Base-by-base conservation (phyloP, 2,888 invertebrate genomes). In the Rutpela maculata region DNA sequence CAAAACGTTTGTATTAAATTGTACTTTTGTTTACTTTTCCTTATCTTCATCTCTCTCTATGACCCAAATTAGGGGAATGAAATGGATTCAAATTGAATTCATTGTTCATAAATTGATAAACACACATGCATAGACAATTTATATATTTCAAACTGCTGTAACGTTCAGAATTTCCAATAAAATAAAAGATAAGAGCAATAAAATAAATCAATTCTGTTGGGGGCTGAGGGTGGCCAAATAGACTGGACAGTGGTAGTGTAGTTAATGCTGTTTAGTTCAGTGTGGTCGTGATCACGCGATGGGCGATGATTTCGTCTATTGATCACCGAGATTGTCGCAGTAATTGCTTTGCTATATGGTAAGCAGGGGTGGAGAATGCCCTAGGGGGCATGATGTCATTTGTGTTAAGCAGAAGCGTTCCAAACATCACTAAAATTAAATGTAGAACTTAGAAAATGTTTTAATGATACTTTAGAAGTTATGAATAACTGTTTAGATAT, bases 311-410 rank as follows among this genome's bases (percentile, higher is more conserved):
- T 86, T 86, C 81, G 82, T 84, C 84, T 87, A 87, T 87, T 86
- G 87, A 87, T 87, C 86, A 85, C 86, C 82, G 87, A 86, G 87
- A 87, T 87, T 87, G 87, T 86, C 85, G 81, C 83, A 82, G 78
- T 87, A 87, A 87, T 87, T 86, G 84, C 81, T 83, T 78, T 77
- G 78, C 77, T 80, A 79, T 84, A 84, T 80, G 69, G 75, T 76
- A 71, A 76, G 63, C 75, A 77, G 80, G 76, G 80, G 78, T 63
- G 74, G 73, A 74, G 70, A 60, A 75, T 71, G 60, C 60, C 18
- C 31, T 38, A 55, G 60, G 67, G 19, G 17, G 31, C 62, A 57
- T 11, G 12, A 18, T 55, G 18, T 26, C 59, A 62, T 63, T 60
- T 15, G 6, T 7, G 26, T 62, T 62, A 19, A 22, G 4, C 12